These are phyloP conservation scores for Oreamnos americanus DNA, from an alignment of 2,113 vertebrate species.

Conservation along the genomic window DNA sequence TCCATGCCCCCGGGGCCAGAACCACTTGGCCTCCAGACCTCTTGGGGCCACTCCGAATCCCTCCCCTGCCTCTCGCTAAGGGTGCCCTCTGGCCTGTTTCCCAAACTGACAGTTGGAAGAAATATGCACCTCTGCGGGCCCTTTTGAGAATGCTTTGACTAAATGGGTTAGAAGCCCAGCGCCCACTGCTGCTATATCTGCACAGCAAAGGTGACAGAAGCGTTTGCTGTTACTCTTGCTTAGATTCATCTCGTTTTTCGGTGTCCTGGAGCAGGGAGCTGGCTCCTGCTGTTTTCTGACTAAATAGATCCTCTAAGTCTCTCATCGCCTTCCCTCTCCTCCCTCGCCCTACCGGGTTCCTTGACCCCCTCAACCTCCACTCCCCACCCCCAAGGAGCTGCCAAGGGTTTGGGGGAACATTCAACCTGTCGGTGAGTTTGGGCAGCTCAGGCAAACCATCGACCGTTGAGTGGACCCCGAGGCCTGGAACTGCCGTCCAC, in stretches of 20 bases:
- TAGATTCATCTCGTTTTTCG: not conserved
- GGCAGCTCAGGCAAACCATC: conserved; percentile 78
- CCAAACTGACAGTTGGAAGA: not conserved
- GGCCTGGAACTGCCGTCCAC: conserved; percentile 57
- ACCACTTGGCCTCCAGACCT: not conserved
- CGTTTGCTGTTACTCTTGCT: not conserved
- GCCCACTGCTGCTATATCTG: not conserved
- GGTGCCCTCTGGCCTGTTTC: not conserved
- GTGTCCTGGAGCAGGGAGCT: not conserved
- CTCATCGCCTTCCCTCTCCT: not conserved
- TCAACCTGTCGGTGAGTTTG: conserved; percentile 84
- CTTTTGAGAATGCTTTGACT: not conserved
- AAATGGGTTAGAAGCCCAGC: not conserved
- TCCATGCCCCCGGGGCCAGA: not conserved
- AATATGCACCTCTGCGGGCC: not conserved
- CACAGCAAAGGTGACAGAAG: not conserved
- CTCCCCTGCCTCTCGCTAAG: not conserved
- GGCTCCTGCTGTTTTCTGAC: not conserved
- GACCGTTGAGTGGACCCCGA: conserved; percentile 81
- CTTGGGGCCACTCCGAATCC: not conserved
- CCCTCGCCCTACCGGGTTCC: too few relatives aligned
- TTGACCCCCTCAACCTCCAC: not conserved
- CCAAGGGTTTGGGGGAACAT: conserved; percentile 79
- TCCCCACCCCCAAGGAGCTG: not conserved
- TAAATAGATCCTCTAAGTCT: not conserved